A percentile compares a stretch with the other conserved stretches of the same genome.
Evolutionary conservation across 2,888 invertebrate genomes (phyloP).

Genomic region (Beris morrisii): DNA sequence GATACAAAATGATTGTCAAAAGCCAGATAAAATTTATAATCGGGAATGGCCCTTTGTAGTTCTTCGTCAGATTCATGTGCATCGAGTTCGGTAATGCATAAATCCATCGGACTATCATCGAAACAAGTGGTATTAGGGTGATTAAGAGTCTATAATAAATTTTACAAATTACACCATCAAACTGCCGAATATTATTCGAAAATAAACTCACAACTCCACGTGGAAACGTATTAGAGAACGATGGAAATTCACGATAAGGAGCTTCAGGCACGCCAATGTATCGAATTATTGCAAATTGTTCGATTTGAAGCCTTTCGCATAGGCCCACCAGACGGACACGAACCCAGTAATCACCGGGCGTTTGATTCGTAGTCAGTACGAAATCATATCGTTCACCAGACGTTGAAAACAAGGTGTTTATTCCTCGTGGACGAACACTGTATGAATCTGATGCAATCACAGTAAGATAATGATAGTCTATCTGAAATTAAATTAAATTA

Average conservation of each 20-base stretch:
- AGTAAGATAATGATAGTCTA: conserved; percentile 48
- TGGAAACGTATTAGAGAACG: conserved; percentile 38
- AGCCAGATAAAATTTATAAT: conserved; percentile 44
- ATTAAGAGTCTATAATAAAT: conserved; percentile 41
- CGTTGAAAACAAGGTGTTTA: conserved; percentile 48
- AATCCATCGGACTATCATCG: conserved; percentile 30
- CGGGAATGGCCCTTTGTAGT: conserved; percentile 41
- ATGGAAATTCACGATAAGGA: conserved; percentile 27
- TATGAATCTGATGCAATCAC: conserved; percentile 52
- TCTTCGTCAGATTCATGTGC: conserved; percentile 39
- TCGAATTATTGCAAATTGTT: conserved; percentile 45
- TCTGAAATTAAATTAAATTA: conserved; percentile 37
- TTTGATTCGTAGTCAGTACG: conserved; percentile 54
- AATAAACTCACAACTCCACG: conserved; percentile 37
- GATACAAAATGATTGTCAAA: conserved; percentile 44
- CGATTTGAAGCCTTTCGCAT: conserved; percentile 42
- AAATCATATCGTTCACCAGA: conserved; percentile 60
- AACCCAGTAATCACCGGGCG: conserved; percentile 47
- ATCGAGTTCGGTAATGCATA: conserved; percentile 43
- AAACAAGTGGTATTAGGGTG: conserved; percentile 45
- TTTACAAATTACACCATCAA: too few relatives aligned
- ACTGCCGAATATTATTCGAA: not conserved
- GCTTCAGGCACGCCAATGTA: conserved; percentile 39
- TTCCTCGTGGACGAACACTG: conserved; percentile 44
- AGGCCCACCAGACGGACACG: conserved; percentile 43